Base-by-base conservation (phyloP, 1,140 invertebrate species). In the Drosophila orosa region DNA sequence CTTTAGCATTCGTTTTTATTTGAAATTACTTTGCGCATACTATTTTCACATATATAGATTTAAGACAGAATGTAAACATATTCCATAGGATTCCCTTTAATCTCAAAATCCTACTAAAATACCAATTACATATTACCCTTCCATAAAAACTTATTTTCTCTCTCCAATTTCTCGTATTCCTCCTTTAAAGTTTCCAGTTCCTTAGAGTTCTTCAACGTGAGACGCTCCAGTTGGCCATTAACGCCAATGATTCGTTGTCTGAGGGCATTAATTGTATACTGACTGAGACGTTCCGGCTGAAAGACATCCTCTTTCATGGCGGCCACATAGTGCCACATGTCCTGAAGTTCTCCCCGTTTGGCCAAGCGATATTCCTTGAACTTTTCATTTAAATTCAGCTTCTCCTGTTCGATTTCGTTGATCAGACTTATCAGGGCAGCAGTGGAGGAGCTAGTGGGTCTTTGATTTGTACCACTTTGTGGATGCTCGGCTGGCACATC, bases 281-380 rank as follows among this genome's bases (percentile, higher is more conserved):
- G 59, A 7, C 77, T 74, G 27, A 92, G 78, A 9, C 78, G 78
- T 35, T 91, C 81, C 6, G 78, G 77, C 8, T 39, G 67, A 15
- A 85, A 75, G 19, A 91, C 86, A 55, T 91, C 89, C 25, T 80
- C 85, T 1, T 74, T 79, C 10, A 92, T 79, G 15, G 78, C 55
- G 35, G 62, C 61, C 56, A 92, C 62, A 47, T 61, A 74, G 13
- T 79, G 74, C 69, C 83, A 90, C 74, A 92, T 85, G 12, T 89
- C 89, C 68, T 90, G 73, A 4, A 90, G 47, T 8, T 89, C 78
- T 9, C 57, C 57, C 33, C 68, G 57, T n/a, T 84, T 82, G 22
- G 48, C 50, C 2, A 24, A 33, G 19, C 72, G 72, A 71, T 90
- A 68, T n/a, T 56, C 60, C 25, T 58, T 45, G 25, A 78, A 52